Conservation (phyloP, 1,140 invertebrate species). For the Apis dorsata region DNA sequence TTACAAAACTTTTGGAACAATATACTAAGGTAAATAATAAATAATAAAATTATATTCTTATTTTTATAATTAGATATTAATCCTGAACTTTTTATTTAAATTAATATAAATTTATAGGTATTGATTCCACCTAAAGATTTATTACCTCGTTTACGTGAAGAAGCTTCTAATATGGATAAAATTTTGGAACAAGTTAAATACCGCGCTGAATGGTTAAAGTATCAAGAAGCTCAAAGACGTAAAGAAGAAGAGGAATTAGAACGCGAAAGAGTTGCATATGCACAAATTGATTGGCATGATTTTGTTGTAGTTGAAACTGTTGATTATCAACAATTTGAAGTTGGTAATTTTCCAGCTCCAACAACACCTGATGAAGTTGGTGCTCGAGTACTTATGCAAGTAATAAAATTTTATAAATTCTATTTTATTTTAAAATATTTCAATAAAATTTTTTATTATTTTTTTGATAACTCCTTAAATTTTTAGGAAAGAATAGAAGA, state of each 20-base stretch:
- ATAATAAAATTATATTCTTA: neutral
- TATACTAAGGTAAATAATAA: slow-evolving; percentile 97
- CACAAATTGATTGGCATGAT: slow-evolving; percentile 99
- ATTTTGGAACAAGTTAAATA: slow-evolving; percentile 96
- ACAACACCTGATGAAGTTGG: slow-evolving; percentile 98
- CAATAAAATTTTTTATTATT: slow-evolving; percentile 7
- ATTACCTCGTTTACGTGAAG: slow-evolving; percentile 88
- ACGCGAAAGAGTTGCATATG: slow-evolving; percentile 96
- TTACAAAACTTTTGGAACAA: slow-evolving; percentile 98
- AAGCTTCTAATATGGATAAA: slow-evolving; percentile 86
- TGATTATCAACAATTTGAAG: slow-evolving; percentile 98
- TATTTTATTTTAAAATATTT: neutral
- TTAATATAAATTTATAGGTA: slow-evolving; percentile 79
- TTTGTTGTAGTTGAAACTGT: slow-evolving; percentile 99
- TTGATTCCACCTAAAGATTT: slow-evolving; percentile 96
- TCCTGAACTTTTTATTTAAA: slow-evolving; percentile 9
- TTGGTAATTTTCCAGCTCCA: slow-evolving; percentile 96
- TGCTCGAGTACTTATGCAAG: slow-evolving; percentile 94
- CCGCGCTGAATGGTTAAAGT: slow-evolving; percentile 96
- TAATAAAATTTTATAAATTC: slow-evolving; percentile 58
- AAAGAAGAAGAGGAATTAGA: slow-evolving; percentile 97
- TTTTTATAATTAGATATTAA: neutral
- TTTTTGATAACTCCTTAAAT: slow-evolving; percentile 15
- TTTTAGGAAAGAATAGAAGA: slow-evolving; percentile 82
- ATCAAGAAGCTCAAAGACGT: slow-evolving; percentile 94